phyloP scores from a whole-genome alignment of 1,140 invertebrate genomes.

The Tigriopus japonicus region DNA sequence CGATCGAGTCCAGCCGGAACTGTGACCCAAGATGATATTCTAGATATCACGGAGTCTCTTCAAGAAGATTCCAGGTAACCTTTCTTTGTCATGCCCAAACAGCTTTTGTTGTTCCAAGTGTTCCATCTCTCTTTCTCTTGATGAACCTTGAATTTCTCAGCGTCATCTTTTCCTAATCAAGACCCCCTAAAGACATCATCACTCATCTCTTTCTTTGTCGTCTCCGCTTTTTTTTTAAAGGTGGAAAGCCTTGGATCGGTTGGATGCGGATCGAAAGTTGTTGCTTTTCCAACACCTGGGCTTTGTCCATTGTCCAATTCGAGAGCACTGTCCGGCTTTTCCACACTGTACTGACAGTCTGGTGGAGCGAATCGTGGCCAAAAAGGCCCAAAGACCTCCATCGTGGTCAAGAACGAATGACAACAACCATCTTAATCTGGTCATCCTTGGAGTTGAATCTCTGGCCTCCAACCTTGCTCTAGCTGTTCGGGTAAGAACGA shows the following conservation, averaged over 20 bases:
- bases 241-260: slow-evolving; percentile 73
- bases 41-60: slow-evolving; percentile 75
- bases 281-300: slow-evolving; percentile 87
- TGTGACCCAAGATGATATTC: slow-evolving; percentile 80
- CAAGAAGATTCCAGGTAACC: slow-evolving; percentile 44
- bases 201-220: not conserved
- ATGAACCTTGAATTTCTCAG: no score
- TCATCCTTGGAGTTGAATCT: slow-evolving; percentile 49
- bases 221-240: slow-evolving; percentile 25
- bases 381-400: slow-evolving; percentile 35
- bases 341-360: slow-evolving; percentile 71
- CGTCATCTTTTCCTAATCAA: no score
- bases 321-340: slow-evolving; percentile 78
- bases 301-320: slow-evolving; percentile 83
- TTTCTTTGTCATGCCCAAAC: not conserved
- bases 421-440: slow-evolving; percentile 24
- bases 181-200: no score
- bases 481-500: slow-evolving; percentile 44
- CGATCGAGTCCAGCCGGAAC: slow-evolving; percentile 68
- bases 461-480: slow-evolving; percentile 54
- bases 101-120: no score
- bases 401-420: slow-evolving; percentile 23
- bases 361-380: slow-evolving; percentile 51
- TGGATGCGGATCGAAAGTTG: slow-evolving; percentile 81
- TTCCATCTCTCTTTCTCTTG: no score